Evolutionary conservation across 1,140 invertebrate genomes (phyloP).

Genomic region (Penaeus chinensis): DNA sequence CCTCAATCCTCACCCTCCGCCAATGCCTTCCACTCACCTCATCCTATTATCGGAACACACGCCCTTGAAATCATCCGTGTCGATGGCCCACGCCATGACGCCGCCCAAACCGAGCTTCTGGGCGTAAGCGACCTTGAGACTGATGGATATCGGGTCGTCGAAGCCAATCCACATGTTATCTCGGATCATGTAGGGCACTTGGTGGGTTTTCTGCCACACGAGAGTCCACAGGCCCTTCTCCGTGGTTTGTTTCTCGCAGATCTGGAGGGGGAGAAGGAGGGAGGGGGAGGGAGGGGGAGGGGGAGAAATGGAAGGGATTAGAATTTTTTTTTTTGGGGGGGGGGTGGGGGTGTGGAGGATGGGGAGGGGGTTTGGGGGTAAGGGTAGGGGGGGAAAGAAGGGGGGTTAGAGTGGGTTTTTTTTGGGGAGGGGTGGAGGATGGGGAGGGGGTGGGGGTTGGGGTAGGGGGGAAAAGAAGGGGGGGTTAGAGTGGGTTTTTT

Average conservation of each 20-base stretch:
- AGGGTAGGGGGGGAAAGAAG: too few species aligned
- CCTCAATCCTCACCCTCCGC: too few species aligned
- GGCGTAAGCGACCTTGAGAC: constrained; percentile 69
- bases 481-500: too few species aligned
- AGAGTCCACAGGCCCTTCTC: constrained; percentile 63
- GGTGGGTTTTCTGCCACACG: constrained; percentile 68
- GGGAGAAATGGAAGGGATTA: too few species aligned
- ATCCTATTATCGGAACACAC: constrained; percentile 68
- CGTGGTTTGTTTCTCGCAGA: constrained; percentile 65
- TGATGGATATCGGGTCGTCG: constrained; percentile 66
- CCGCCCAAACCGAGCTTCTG: constrained; percentile 73
- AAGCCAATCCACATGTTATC: constrained; percentile 72
- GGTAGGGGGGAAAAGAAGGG: too few species aligned
- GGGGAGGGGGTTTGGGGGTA: too few species aligned
- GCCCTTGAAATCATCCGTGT: constrained; percentile 79
- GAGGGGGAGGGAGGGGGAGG: not conserved
- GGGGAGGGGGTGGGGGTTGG: too few species aligned
- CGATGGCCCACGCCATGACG: constrained; percentile 80
- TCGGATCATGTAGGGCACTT: constrained; percentile 69
- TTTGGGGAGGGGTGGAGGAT: too few species aligned
- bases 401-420: too few species aligned
- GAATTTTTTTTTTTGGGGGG: too few species aligned
- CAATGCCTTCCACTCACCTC: not conserved
- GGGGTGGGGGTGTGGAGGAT: too few species aligned
- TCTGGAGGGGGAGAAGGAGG: constrained; percentile 55